phyloP scores from a whole-genome alignment of 2,797 vertebrate species.

The Botia almorhae region DNA sequence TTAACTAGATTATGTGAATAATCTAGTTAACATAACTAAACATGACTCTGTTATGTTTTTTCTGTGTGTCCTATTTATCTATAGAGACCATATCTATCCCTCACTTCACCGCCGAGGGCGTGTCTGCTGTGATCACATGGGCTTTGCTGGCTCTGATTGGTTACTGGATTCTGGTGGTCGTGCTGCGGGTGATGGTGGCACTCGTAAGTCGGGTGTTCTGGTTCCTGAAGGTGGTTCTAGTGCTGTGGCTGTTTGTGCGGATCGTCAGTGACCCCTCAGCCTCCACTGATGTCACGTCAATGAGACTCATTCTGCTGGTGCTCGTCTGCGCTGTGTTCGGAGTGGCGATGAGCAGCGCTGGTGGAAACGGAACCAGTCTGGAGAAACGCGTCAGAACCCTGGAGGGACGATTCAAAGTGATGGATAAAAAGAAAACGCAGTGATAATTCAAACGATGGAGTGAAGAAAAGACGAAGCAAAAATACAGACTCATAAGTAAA shows the following conservation, averaged over 20 bases:
- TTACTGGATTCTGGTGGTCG: constrained; percentile 75
- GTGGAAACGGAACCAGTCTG: constrained; percentile 56
- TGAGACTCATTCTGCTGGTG: constrained; percentile 73
- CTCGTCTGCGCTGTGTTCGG: constrained; percentile 69
- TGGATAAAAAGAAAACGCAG: constrained; percentile 62
- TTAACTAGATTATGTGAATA: no score
- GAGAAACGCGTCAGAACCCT: constrained; percentile 71
- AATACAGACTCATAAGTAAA: neutral
- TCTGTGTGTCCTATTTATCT: neutral
- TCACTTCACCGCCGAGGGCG: constrained; percentile 77
- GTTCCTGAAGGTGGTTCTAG: constrained; percentile 72
- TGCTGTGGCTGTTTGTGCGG: constrained; percentile 75
- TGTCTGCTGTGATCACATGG: constrained; percentile 77
- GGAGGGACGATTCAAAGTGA: constrained; percentile 72
- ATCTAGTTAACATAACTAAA: neutral
- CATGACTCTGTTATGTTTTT: neutral
- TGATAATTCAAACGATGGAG: neutral
- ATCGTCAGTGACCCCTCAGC: constrained; percentile 71
- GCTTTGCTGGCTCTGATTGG: constrained; percentile 75
- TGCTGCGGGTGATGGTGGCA: constrained; percentile 68
- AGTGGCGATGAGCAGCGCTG: constrained; percentile 57
- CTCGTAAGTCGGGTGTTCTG: constrained; percentile 73
- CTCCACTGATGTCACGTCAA: constrained; percentile 66
- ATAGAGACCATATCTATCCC: constrained; percentile 71
- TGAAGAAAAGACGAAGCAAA: neutral